Conservation (phyloP, 2,888 invertebrate species). For the Drosophila peninsularis region DNA sequence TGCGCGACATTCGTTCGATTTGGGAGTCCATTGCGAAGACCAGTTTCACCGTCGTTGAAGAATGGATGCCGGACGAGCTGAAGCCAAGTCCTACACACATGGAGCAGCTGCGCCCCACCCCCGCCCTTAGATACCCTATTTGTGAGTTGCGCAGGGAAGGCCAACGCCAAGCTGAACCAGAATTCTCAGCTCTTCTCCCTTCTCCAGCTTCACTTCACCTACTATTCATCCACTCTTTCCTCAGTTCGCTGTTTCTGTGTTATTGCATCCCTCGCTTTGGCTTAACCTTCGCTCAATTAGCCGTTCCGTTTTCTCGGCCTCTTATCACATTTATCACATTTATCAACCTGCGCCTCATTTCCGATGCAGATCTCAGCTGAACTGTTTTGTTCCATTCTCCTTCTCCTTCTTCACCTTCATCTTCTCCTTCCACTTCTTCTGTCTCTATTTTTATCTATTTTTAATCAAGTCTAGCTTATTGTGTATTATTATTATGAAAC, state of each 20-base stretch:
- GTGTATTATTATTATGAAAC: background rate
- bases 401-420: background rate
- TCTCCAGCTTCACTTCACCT: too few relatives aligned
- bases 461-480: slow-evolving; percentile 5
- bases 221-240: background rate
- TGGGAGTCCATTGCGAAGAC: slow-evolving; percentile 52
- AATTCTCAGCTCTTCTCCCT: background rate
- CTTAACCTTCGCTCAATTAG: slow-evolving; percentile 70
- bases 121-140: background rate
- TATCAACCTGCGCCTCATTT: slow-evolving; percentile 53
- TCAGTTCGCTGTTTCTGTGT: slow-evolving; percentile 31
- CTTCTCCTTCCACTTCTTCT: background rate
- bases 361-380: slow-evolving; percentile 34
- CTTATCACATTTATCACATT: slow-evolving; percentile 73
- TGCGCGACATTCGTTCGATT: slow-evolving; percentile 48
- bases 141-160: background rate
- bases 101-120: background rate
- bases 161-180: background rate
- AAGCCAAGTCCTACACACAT: background rate
- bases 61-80: slow-evolving; percentile 6
- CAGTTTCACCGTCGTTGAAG: slow-evolving; percentile 46
- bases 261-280: slow-evolving; percentile 51
- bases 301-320: slow-evolving; percentile 45
- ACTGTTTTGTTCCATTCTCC: background rate
- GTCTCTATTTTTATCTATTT: background rate